Base-by-base conservation (phyloP, 92 coral and sea anemone species). In the Palythoa heliodiscus region DNA sequence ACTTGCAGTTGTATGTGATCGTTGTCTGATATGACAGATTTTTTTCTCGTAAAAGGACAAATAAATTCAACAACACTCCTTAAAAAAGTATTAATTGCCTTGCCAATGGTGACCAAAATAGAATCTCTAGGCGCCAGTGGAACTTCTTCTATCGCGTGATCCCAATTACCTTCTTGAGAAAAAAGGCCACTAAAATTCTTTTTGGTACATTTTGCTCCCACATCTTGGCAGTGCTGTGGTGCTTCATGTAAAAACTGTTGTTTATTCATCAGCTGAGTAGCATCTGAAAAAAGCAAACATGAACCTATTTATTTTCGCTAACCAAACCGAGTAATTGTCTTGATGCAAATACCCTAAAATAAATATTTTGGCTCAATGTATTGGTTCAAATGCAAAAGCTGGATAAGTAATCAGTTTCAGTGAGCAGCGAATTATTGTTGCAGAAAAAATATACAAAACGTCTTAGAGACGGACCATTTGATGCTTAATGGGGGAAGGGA, bases 41-140 rank as follows among this genome's bases (percentile, higher is more conserved):
- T 64, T 63, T 52, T 80, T 25, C 84, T 47, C 9, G 84, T 40
- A 80, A 80, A 80, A 17, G 84, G 74, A 35, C 84, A 80, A 48
- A 80, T 22, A 15, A 47, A 80, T 20, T 80, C 84, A 24, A 80
- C 52, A 23, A 80, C 47, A 66, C 84, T 68, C 63, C 60, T 70
- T 20, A 25, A 40, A 48, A 80, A 80, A 23, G 22, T 43, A 66
- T 67, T 80, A 43, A 80, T 4, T 23, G 84, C 84, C 20, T 74
- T 74, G 23, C 84, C 84, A 48, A 80, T 80, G 3, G 84, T 80
- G 52, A 7, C 15, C 5, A 80, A 66, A 22, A 80, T 19, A 66
- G 84, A 64, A 35, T 80, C 84, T 43, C 84, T 67, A 29, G 84
- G 29, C 2, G 74, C 23, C 20, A 70, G 60, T 48, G 55, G 74